Evolutionary conservation across 2,797 vertebrate genomes (phyloP), one percentile per base, ranked within the genome.

Genomic region (Melanotaenia maccullochi): DNA sequence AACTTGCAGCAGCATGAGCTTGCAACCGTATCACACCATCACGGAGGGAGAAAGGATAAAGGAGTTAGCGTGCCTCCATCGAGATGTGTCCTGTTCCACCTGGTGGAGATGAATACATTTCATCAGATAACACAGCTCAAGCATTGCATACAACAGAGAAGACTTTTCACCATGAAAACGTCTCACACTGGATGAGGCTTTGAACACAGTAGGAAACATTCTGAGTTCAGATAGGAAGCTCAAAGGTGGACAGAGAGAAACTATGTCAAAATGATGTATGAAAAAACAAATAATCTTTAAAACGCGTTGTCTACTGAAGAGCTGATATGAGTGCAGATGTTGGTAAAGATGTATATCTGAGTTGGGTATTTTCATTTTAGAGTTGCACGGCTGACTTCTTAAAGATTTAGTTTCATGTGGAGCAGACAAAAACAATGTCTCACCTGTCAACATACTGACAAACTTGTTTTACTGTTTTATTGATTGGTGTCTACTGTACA

Each of bases 11-110:
- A 64, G 90, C 92, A 91, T 87, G 93, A 92, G 80, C 73, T 76
- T 77, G 54, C 71, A 22, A 85, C 82, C 66, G 4, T 93, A 91
- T 90, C 90, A 59, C 82, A 58, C 54, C 79, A 89, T 92, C 90
- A 7, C 84, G 60, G 74, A 55, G 71, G 81, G 75, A 90, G 86
- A 44, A 44, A 8, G 18, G 16, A 44, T 44, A 90, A 87, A 90
- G 81, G 79, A 85, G 85, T 82, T 94, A 91, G 91, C 92, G 92
- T 94, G 93, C 93, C 85, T 93, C 76, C 89, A 88, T 93, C 79
- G 73, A 85, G 73, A 87, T 90, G 83, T 89, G 84, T 92, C 86
- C 84, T 87, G 93, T 94, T 94, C 91, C 92, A 89, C 89, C 81
- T 77, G 75, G 74, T 93, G 87, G 81, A 86, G 58, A 85, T 93